A percentile compares a stretch with the other conserved stretches of the same genome.
Evolutionary conservation across 2,113 vertebrate genomes (phyloP).

Genomic region (Ptychochromis oligacanthus): DNA sequence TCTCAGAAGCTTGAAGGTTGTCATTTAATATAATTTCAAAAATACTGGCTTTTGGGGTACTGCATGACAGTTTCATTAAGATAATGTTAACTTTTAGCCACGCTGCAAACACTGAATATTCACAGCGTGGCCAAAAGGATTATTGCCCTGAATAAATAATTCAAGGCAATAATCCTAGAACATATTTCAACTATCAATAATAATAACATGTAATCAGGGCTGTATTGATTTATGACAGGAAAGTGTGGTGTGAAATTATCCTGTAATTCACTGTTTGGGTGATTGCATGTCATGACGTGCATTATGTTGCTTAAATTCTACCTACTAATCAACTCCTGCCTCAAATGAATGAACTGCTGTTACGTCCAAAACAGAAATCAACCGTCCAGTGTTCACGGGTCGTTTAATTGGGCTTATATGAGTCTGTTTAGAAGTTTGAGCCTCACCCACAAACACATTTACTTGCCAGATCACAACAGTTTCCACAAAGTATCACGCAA

Average conservation of each 20-base stretch:
- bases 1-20: too few relatives aligned
- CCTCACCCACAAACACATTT: not conserved
- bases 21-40: too few relatives aligned
- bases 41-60: too few relatives aligned
- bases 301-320: not conserved
- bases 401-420: not conserved
- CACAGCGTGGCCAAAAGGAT: too few relatives aligned
- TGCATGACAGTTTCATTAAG: not conserved
- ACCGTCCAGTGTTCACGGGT: not conserved
- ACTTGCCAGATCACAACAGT: constrained; percentile 14
- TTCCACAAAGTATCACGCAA: constrained; percentile 30
- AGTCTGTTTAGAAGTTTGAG: constrained; percentile 19
- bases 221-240: not conserved
- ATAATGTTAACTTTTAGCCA: not conserved
- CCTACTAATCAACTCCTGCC: not conserved
- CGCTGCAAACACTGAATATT: not conserved
- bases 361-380: not conserved
- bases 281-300: not conserved
- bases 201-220: not conserved
- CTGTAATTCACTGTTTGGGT: not conserved
- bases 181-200: not conserved
- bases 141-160: too few relatives aligned
- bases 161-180: not conserved
- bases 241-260: not conserved
- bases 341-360: not conserved